Evolutionary conservation across 2,888 invertebrate genomes (phyloP), one percentile per base, ranked within the genome.

Genomic region (Oscheius sp.): DNA sequence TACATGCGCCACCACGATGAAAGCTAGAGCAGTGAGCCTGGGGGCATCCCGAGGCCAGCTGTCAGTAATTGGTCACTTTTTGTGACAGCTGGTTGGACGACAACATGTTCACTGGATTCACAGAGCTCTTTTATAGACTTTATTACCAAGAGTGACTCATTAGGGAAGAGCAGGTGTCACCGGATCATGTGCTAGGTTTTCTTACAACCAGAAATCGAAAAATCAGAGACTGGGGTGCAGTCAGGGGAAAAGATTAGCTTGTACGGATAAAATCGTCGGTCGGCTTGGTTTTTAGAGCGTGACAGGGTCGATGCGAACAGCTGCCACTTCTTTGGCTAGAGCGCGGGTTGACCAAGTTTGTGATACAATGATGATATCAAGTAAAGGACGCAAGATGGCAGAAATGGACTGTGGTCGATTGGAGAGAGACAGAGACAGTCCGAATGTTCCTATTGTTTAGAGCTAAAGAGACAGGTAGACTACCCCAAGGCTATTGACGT

Each of bases 61-160:
- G 63, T 48, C 50, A 63, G 63, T 47, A 63, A 63, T 63, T 63
- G 63, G 63, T 63, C 63, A 63, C 63, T 63, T 63, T 63, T 63
- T 63, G 29, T 32, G 63, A 63, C 63, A 63, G 63, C 63, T 63
- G 63, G 63, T 48, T 47, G 48, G 48, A 50, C 63, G 48, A 63
- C 47, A 47, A 63, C 48, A 63, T n/a, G 48, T 3, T 7, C 42
- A 42, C 42, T 5, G 42, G 42, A 0, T 42, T 0, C 7, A 5
- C 7, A 5, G 3, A 7, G 42, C 7, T 53, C 53, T 53, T 53
- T 53, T 53, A 53, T 53, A 53, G 53, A 3, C 29, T 3, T 42
- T 7, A 5, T 42, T 42, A 21, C 21, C 21, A 21, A 21, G 3
- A 21, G n/a, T 53, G 53, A 53, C 7, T 53, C 53, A 53, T 42